Evolutionary conservation across 1,140 invertebrate species (phyloP).

Genomic region (Leptinotarsa lineolata): DNA sequence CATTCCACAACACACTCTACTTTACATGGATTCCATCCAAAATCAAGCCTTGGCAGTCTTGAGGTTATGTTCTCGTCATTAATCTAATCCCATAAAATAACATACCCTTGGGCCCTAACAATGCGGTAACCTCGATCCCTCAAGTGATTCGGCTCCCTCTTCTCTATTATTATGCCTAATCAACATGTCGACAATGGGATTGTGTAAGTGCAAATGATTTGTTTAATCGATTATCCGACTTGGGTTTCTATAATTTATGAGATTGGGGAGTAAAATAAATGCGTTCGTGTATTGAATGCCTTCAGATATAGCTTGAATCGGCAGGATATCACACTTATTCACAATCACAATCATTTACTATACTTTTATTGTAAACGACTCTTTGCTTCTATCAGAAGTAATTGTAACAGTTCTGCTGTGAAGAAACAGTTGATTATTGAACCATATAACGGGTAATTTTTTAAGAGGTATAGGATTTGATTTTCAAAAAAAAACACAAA

Average conservation of each 20-base stretch:
- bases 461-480: no score
- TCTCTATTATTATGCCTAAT: constrained; percentile 22
- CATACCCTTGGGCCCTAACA: constrained; percentile 12
- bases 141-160: constrained; percentile 12
- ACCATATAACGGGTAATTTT: no score
- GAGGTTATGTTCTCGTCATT: constrained; percentile 13
- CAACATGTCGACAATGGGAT: constrained; percentile 30
- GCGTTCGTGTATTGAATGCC: background rate
- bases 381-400: no score
- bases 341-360: no score
- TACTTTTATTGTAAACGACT: no score
- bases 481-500: no score
- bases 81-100: constrained; percentile 13
- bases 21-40: background rate
- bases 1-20: no score
- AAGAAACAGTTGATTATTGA: no score
- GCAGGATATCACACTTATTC: no score
- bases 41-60: constrained; percentile 7
- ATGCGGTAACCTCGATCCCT: constrained; percentile 8
- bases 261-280: background rate
- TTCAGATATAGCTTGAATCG: no score
- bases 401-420: no score
- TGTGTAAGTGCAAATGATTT: constrained; percentile 31
- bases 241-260: constrained; percentile 14
- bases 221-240: constrained; percentile 26